Percentiles rank a stretch among this genome's conserved stretches.
These are phyloP conservation scores for Yoshiicerus persimilis DNA, from an alignment of 1,140 invertebrate species.

Conservation along the genomic window DNA sequence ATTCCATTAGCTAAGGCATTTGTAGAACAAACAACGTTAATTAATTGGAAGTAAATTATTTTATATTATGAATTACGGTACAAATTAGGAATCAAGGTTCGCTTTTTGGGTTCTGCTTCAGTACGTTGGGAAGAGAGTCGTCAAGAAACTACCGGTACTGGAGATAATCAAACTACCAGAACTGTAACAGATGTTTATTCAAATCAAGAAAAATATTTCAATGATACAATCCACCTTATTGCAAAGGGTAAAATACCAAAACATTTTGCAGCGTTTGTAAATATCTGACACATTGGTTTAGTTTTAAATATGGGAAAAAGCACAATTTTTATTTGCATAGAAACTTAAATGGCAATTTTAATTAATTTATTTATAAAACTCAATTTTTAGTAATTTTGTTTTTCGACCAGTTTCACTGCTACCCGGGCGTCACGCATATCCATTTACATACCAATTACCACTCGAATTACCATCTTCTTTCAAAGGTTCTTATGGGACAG, in stretches of 20 bases:
- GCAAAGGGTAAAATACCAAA: not conserved
- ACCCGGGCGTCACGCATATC: not conserved
- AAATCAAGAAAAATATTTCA: not conserved
- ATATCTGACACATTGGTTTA: too few species aligned
- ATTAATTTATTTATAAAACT: too few species aligned
- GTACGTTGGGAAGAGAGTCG: not conserved
- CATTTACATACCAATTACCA: slow-evolving; percentile 33
- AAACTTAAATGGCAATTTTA: too few species aligned
- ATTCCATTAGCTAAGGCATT: not conserved
- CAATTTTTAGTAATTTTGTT: too few species aligned
- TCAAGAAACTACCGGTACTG: not conserved
- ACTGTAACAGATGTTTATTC: not conserved
- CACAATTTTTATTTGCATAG: too few species aligned
- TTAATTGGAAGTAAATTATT: too few species aligned
- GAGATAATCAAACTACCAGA: not conserved
- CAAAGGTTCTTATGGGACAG: slow-evolving; percentile 56
- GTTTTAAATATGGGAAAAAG: too few species aligned
- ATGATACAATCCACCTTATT: not conserved
- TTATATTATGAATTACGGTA: too few species aligned
- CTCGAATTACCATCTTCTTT: slow-evolving; percentile 58
- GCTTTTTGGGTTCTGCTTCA: not conserved
- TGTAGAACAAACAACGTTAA: too few species aligned
- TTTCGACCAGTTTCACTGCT: too few species aligned
- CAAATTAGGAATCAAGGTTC: not conserved
- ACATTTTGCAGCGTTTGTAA: too few species aligned